Base-by-base conservation (phyloP, 2,797 vertebrate genomes). In the Chaenodraco wilsoni region DNA sequence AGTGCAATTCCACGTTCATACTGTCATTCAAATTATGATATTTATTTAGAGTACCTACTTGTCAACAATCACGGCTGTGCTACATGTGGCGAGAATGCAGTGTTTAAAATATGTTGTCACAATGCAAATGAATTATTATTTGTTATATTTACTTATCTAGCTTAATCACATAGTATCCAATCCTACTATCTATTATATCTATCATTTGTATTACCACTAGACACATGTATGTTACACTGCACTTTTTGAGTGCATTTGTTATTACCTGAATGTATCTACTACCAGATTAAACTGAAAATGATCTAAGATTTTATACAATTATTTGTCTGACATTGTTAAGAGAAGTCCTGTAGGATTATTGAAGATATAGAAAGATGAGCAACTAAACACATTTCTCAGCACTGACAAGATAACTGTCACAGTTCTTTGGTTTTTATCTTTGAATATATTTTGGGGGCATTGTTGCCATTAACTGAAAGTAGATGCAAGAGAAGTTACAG, bases 1-100 rank as follows among this genome's bases (percentile, higher is more conserved):
- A 43, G 55, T 61, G 37, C 13, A 59, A 23, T 43, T 49, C 10
- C 9, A 19, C 17, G 41, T 37, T 60, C 37, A 16, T 6, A 16
- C 16, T 8, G n/a, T 33, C 17, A 61, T 65, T 76, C 17, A 61
- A 68, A 75, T 59, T 4, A 19, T 9, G 17, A 4, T 31, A 13
- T n/a, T 59, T 43, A 65, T 68, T 71, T 27, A 49, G 9, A 81
- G 13, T 27, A 15, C 21, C 56, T 44, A 41, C 48, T 71, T 74
- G 37, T 52, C 46, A 78, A 19, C 59, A 62, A 19, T 45, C 10
- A 16, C 9, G 5, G 45, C 45, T 65, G 17, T 72, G 16, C 37
- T 9, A 9, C 3, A 46, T 54, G 37, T 68, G 43, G 23, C 68
- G 13, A 65, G 19, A 66, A 58, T 12, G 31, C 16, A 1, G 3